These are phyloP conservation scores for Anorthoa munda DNA, from an alignment of 2,888 invertebrate species.

Conservation along the genomic window DNA sequence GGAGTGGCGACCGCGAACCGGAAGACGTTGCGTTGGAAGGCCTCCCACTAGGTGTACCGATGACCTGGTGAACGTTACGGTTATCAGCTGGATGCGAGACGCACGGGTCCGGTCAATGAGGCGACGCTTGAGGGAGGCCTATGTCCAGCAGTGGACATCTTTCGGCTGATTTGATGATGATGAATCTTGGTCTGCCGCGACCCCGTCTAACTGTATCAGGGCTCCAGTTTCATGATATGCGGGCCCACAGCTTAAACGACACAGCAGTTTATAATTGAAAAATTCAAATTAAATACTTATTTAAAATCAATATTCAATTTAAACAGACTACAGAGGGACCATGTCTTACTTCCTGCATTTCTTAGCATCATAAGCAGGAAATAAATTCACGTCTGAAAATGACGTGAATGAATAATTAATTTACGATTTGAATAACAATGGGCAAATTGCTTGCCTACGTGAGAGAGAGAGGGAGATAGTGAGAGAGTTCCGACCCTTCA, in stretches of 20 bases:
- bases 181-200: too few relatives aligned
- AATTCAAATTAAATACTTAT: background rate
- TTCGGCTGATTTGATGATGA: too few relatives aligned
- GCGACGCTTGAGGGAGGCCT: too few relatives aligned
- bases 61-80: too few relatives aligned
- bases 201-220: too few relatives aligned
- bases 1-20: too few relatives aligned
- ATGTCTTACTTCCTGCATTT: constrained; percentile 46
- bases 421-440: constrained; percentile 86
- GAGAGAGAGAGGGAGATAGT: constrained; percentile 52
- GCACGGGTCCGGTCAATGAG: too few relatives aligned
- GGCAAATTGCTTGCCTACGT: constrained; percentile 75
- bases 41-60: too few relatives aligned
- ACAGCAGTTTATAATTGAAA: background rate
- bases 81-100: too few relatives aligned
- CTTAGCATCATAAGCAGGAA: constrained; percentile 66
- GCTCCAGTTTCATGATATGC: too few relatives aligned
- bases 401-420: constrained; percentile 86
- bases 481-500: constrained; percentile 24
- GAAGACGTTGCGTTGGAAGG: too few relatives aligned
- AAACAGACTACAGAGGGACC: constrained; percentile 6
- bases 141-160: too few relatives aligned
- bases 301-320: constrained; percentile 28
- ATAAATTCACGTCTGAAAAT: constrained; percentile 79
- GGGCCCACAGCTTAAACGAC: background rate